Evolutionary conservation across 2,888 invertebrate species (phyloP).

Genomic region (Netelia melanura): DNA sequence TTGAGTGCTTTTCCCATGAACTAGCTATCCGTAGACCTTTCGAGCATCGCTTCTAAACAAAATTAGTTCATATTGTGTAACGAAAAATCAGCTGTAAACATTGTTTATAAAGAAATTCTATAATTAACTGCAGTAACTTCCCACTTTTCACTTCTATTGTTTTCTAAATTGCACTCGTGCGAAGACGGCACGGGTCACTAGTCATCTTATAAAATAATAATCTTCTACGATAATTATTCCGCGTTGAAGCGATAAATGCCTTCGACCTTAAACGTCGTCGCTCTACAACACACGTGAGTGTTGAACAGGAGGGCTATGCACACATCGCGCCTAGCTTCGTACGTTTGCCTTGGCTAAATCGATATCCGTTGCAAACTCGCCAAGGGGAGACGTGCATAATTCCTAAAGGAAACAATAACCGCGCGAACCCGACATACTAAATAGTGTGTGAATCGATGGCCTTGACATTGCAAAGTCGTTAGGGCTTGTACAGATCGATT

Average conservation of each 20-base stretch:
- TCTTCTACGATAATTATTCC: neutral
- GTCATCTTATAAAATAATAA: neutral
- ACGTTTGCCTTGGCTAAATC: conserved; percentile 50
- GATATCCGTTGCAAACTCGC: conserved; percentile 44
- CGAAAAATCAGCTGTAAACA: no score
- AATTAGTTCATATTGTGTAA: no score
- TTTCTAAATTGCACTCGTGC: no score
- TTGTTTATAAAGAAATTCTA: no score
- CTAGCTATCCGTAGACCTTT: no score
- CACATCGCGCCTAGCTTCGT: neutral
- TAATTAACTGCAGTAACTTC: no score
- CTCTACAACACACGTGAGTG: conserved; percentile 9
- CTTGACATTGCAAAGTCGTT: conserved; percentile 54
- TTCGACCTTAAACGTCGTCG: neutral
- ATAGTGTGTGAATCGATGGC: conserved; percentile 21
- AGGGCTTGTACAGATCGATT: conserved; percentile 54
- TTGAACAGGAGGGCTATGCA: conserved; percentile 22
- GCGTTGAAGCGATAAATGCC: neutral
- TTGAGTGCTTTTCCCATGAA: no score
- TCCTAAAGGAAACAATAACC: conserved; percentile 55
- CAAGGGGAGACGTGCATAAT: conserved; percentile 49
- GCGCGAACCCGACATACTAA: conserved; percentile 14
- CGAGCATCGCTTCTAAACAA: no score
- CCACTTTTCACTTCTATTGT: no score
- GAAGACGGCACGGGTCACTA: no score